Base-by-base conservation (phyloP, 2,888 invertebrate species). In the Papilio gigon region DNA sequence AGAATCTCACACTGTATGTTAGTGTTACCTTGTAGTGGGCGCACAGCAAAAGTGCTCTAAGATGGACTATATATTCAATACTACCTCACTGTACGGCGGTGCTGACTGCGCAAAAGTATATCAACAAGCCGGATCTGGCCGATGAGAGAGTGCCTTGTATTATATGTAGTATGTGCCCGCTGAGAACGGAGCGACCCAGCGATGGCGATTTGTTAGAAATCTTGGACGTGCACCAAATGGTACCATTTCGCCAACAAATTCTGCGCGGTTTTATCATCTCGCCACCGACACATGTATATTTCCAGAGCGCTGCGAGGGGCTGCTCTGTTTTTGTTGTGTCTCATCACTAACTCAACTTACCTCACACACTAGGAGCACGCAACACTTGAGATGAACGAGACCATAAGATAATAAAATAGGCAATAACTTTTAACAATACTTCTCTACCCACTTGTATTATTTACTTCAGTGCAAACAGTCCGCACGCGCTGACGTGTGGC, bases 221-320 rank as follows among this genome's bases (percentile, higher is more conserved):
- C 27, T 53, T 53, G 53, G 53, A 53, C 53, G 30, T 30, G 53
- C 53, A 53, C 53, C 53, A 53, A 53, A 53, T 53, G 53, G 27
- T 53, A n/a, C 53, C n/a, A 53, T 53, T 53, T 53, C 17, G 27
- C n/a, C 8, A 27, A 27, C 53, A 53, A 53, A 53, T 53, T 30
- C n/a, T 53, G 9, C 30, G 2, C 53, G 27, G n/a, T 53, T 53
- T 53, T 53, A 53, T 53, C 53, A 53, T n/a, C n/a, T 53, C 27
- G 22, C 27, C 53, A 53, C 30, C 53, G n/a, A 53, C 27, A 30
- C 53, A 53, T 50, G 50, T 50, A 50, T 27, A 50, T 50, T 30
- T 27, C 27, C 53, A 53, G 27, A 27, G 8, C 9, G 27, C 53
- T 53, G 0, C 8, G 11, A 4, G 4, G 8, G 2, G 12, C 27